phyloP scores from a whole-genome alignment of 2,113 vertebrate species.

The Spheniscus mendiculus region DNA sequence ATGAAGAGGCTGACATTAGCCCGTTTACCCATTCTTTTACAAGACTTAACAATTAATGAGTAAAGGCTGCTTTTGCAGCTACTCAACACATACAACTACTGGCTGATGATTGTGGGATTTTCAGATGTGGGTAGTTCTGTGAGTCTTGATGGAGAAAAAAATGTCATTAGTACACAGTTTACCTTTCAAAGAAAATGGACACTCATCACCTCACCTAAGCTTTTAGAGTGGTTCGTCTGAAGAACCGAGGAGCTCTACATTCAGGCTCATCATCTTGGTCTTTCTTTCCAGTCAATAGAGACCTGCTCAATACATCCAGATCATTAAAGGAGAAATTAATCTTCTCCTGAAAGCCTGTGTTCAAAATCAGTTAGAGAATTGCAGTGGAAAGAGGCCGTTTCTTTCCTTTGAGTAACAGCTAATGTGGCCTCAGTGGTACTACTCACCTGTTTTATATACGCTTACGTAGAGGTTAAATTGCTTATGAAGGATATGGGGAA shows the following conservation, averaged over 20 bases:
- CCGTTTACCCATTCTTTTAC: not conserved
- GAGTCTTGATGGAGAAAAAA: not conserved
- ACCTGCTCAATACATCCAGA: not conserved
- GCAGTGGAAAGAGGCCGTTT: not conserved
- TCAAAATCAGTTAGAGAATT: not conserved
- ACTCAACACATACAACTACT: not conserved
- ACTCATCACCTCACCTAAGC: not conserved
- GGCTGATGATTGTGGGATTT: not conserved
- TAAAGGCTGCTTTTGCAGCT: not conserved
- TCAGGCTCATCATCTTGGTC: not conserved
- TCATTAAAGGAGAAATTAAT: not conserved
- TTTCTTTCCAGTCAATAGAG: not conserved
- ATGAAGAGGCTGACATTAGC: not conserved
- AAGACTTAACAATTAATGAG: not conserved
- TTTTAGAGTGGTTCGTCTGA: not conserved
- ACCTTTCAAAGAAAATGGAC: not conserved
- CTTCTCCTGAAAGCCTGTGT: not conserved
- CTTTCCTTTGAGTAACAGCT: not conserved
- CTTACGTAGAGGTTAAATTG: not conserved
- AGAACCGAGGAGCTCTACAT: not conserved
- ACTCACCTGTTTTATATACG: not conserved
- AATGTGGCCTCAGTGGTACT: not conserved
- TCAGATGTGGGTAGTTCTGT: not conserved
- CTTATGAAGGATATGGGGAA: not conserved
- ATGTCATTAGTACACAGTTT: not conserved